Conservation (phyloP, 2,113 vertebrate genomes). For the Apteryx mantelli region DNA sequence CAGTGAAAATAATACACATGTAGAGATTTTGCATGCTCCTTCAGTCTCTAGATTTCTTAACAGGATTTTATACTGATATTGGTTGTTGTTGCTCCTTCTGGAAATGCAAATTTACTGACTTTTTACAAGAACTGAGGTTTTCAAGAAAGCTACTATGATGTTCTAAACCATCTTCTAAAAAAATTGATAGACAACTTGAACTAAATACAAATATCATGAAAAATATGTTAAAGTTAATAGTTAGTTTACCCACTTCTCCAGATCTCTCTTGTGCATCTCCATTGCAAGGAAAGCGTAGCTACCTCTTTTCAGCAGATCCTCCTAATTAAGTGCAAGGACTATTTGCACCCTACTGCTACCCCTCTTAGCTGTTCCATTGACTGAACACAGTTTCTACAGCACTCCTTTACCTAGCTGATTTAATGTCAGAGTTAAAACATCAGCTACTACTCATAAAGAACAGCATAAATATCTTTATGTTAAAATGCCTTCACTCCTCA, state of each 20-base stretch:
- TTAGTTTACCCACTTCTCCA: background rate
- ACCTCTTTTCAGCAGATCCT: background rate
- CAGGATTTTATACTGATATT: background rate
- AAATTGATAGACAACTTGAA: background rate
- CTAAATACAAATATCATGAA: too few species aligned
- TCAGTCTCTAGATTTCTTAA: background rate
- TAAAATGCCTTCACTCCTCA: background rate
- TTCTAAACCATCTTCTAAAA: background rate
- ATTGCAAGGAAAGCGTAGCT: background rate
- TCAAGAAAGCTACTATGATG: background rate
- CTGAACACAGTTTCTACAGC: background rate
- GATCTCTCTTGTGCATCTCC: too few species aligned
- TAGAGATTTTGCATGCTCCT: background rate
- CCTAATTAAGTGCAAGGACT: background rate
- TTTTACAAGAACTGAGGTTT: background rate
- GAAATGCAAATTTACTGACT: background rate
- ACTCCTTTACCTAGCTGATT: background rate
- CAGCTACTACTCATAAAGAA: background rate
- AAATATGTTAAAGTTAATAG: too few species aligned
- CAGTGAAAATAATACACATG: background rate
- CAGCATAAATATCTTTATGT: background rate
- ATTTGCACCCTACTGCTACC: background rate
- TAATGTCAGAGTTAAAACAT: background rate
- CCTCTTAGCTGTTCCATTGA: background rate
- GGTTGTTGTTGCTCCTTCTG: background rate